Evolutionary conservation across 2,888 invertebrate genomes (phyloP).

Genomic region (Ptilodon capucinus): DNA sequence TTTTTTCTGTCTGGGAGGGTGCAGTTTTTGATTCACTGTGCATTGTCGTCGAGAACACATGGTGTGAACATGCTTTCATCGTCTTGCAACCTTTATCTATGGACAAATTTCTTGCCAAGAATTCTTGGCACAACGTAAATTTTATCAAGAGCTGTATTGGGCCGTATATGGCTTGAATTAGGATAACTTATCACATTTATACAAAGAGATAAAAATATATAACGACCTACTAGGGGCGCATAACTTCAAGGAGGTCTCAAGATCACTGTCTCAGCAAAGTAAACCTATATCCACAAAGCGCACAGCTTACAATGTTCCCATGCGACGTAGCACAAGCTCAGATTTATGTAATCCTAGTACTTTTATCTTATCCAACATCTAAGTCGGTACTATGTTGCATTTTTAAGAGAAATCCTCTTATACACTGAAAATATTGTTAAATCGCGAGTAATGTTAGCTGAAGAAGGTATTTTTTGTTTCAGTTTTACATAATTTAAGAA

Average conservation of each 20-base stretch:
- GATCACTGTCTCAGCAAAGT: conserved; percentile 7
- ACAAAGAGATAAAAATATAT: neutral
- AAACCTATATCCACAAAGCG: conserved; percentile 6
- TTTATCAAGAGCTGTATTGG: no score
- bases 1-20: neutral
- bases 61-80: no score
- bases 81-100: no score
- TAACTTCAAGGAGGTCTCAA: conserved; percentile 2
- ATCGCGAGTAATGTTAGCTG: conserved; percentile 14
- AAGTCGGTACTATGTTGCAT: conserved; percentile 8
- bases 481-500: conserved; percentile 14
- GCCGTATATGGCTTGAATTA: no score
- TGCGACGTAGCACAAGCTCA: conserved; percentile 19
- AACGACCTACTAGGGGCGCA: neutral
- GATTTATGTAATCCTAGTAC: conserved; percentile 33
- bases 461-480: conserved; percentile 8
- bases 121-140: no score
- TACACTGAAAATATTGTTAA: conserved; percentile 4
- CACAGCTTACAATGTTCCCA: conserved; percentile 22
- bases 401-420: conserved; percentile 15
- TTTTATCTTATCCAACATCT: conserved; percentile 11
- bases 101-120: no score
- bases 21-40: neutral
- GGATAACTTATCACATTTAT: no score
- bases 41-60: no score